Percentiles rank a stretch among this genome's conserved stretches.
phyloP scores from a whole-genome alignment of 2,797 vertebrate species.

The Erpetoichthys calabaricus region DNA sequence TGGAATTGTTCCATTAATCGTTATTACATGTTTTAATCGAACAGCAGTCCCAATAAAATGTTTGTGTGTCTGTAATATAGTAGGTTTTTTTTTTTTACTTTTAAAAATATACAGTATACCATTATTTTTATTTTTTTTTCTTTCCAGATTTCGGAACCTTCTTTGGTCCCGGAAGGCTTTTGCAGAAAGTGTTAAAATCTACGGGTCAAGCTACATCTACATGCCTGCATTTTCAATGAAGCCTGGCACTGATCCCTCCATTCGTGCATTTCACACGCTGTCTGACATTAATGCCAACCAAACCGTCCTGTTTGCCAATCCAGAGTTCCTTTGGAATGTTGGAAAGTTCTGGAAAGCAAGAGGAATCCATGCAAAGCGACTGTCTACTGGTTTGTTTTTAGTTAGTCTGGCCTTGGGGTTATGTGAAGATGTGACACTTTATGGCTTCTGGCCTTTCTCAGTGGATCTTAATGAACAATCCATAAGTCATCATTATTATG shows the following conservation, averaged over 20 bases:
- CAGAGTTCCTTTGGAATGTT: slow-evolving; percentile 76
- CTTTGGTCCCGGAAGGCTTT: slow-evolving; percentile 85
- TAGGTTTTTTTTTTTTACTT: too few relatives aligned
- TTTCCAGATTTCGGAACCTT: slow-evolving; percentile 77
- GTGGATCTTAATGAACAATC: slow-evolving; percentile 57
- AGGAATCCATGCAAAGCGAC: slow-evolving; percentile 73
- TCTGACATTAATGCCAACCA: slow-evolving; percentile 71
- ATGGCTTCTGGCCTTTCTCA: slow-evolving; percentile 93
- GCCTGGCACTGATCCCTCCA: slow-evolving; percentile 74
- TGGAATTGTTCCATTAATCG: too few relatives aligned
- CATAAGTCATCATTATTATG: slow-evolving; percentile 93
- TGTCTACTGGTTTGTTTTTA: slow-evolving; percentile 87
- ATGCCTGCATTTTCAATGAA: slow-evolving; percentile 96
- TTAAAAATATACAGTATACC: neutral
- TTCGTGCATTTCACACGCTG: slow-evolving; percentile 75
- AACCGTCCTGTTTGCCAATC: slow-evolving; percentile 85
- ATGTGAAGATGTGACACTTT: slow-evolving; percentile 83
- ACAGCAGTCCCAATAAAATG: too few relatives aligned
- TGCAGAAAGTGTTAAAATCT: slow-evolving; percentile 78
- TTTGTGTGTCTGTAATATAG: too few relatives aligned
- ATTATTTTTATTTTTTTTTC: neutral
- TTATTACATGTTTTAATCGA: too few relatives aligned
- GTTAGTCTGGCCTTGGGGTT: slow-evolving; percentile 80
- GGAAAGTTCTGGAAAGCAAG: slow-evolving; percentile 83
- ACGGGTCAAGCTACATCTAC: slow-evolving; percentile 84